These are phyloP conservation scores for Agrypnus murinus DNA, from an alignment of 2,888 invertebrate species.

Conservation along the genomic window DNA sequence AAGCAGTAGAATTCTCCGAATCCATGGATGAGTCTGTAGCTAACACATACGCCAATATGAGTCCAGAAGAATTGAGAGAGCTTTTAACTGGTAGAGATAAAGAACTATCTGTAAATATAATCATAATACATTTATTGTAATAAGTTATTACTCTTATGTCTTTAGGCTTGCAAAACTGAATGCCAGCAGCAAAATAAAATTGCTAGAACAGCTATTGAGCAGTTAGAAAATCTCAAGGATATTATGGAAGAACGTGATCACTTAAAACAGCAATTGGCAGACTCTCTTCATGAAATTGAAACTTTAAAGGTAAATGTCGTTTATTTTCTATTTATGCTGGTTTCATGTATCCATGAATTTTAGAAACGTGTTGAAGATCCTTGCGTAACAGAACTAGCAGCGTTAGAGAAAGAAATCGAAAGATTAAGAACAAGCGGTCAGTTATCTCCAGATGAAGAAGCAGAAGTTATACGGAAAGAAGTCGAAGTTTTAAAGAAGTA, in stretches of 20 bases:
- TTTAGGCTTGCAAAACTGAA: conserved; percentile 61
- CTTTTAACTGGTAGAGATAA: conserved; percentile 51
- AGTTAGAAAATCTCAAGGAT: conserved; percentile 62
- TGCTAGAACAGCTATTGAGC: conserved; percentile 61
- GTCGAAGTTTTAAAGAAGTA: conserved; percentile 65
- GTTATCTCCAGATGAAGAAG: conserved; percentile 62
- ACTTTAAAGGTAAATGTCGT: conserved; percentile 58
- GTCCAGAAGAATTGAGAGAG: conserved; percentile 42
- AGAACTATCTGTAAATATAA: conserved; percentile 50
- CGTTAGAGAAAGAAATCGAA: conserved; percentile 63
- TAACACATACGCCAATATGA: neutral
- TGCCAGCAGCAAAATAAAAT: conserved; percentile 61
- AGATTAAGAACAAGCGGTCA: conserved; percentile 57
- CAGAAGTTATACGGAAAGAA: conserved; percentile 64
- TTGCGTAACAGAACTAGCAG: conserved; percentile 58
- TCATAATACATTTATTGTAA: neutral
- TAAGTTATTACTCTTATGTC: conserved; percentile 34
- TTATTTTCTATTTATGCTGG: too few relatives aligned
- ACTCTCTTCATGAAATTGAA: conserved; percentile 61
- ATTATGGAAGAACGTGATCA: conserved; percentile 60
- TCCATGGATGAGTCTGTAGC: neutral
- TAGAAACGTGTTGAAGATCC: conserved; percentile 42
- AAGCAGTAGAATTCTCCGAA: too few relatives aligned
- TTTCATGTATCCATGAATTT: neutral
- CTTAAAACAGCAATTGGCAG: conserved; percentile 59